phyloP scores from a whole-genome alignment of 1,140 invertebrate genomes.

The Holcopasites calliopsidis region DNA sequence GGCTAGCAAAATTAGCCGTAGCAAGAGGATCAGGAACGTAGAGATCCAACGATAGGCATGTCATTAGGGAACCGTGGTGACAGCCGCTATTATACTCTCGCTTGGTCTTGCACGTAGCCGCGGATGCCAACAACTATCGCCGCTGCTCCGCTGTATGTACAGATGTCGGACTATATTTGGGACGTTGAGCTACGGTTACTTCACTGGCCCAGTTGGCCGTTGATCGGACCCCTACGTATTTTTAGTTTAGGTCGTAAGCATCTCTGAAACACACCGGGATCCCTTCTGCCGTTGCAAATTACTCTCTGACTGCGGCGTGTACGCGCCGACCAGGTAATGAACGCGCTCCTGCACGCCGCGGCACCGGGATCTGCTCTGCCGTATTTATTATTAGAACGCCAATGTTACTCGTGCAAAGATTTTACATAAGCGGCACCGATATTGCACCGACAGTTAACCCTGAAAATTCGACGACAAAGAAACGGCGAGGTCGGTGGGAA shows the following conservation, averaged over 20 bases:
- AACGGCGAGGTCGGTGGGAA: too few relatives aligned
- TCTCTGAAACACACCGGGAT: conserved; percentile 18
- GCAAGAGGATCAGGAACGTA: neutral
- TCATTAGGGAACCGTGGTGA: conserved; percentile 50
- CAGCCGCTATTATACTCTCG: conserved; percentile 49
- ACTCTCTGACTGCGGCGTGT: conserved; percentile 14
- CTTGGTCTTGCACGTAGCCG: neutral
- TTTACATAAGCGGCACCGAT: conserved; percentile 63
- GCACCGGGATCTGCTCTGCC: too few relatives aligned
- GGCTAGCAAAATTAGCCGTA: conserved; percentile 29
- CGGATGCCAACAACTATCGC: conserved; percentile 49
- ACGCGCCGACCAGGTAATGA: conserved; percentile 20
- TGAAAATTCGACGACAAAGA: conserved; percentile 29
- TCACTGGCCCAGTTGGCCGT: conserved; percentile 71
- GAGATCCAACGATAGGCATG: conserved; percentile 4
- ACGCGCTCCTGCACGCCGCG: conserved; percentile 9
- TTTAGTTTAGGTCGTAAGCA: conserved; percentile 64
- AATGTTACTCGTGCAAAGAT: conserved; percentile 62
- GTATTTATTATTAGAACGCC: conserved; percentile 57
- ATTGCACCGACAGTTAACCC: conserved; percentile 45
- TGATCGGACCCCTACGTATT: conserved; percentile 65
- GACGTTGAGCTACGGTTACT: conserved; percentile 69
- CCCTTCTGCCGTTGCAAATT: conserved; percentile 48
- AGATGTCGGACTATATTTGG: conserved; percentile 72
- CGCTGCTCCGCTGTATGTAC: conserved; percentile 44